Evolutionary conservation across 2,113 vertebrate genomes (phyloP).

Genomic region (Tragelaphus buxtoni): DNA sequence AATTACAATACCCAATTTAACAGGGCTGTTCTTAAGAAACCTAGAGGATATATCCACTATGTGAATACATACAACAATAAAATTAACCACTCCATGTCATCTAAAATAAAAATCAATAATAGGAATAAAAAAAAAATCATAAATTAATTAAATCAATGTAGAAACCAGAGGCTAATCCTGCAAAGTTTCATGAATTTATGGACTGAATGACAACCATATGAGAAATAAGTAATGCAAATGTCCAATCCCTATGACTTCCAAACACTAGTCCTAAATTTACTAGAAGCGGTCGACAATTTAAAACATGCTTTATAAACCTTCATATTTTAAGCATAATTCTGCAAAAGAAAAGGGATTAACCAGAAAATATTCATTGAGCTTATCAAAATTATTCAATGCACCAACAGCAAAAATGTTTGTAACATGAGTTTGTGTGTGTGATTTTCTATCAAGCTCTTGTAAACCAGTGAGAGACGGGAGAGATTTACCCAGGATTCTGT

Average conservation of each 20-base stretch:
- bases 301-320: constrained; percentile 35
- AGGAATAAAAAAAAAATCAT: background rate
- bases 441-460: background rate
- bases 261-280: background rate
- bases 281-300: background rate
- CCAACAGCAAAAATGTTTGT: background rate
- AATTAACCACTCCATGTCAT: background rate
- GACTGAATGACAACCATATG: background rate
- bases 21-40: background rate
- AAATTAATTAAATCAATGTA: background rate
- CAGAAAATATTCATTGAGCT: background rate
- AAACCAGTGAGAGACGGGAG: background rate
- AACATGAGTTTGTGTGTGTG: background rate
- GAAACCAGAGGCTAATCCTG: background rate
- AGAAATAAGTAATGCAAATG: background rate
- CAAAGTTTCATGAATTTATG: background rate
- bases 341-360: background rate
- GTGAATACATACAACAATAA: background rate
- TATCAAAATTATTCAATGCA: constrained; percentile 16
- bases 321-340: background rate
- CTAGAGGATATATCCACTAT: background rate
- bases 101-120: background rate
- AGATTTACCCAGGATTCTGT: background rate
- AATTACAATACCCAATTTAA: background rate
- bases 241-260: background rate